Evolutionary conservation across 1,140 invertebrate species (phyloP).

Genomic region (Glossosoma conforme): DNA sequence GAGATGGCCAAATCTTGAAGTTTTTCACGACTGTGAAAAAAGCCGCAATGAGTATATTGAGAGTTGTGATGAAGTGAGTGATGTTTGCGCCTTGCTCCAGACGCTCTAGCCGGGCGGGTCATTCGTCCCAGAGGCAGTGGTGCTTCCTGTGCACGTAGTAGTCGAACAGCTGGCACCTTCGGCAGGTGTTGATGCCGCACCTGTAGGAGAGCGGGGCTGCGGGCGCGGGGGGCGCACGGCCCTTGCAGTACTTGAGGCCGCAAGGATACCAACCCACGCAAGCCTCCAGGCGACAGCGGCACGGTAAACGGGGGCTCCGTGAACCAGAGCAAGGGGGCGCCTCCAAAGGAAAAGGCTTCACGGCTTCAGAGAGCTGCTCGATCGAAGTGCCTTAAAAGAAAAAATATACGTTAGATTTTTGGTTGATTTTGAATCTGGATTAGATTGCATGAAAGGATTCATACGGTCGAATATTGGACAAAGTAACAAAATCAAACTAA

Average conservation of each 20-base stretch:
- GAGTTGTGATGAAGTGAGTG: no score
- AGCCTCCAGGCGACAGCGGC: slow-evolving; percentile 73
- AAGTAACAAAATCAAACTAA: no score
- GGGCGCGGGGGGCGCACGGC: slow-evolving; percentile 36
- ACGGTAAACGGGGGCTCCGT: slow-evolving; percentile 62
- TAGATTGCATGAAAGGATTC: no score
- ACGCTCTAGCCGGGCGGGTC: slow-evolving; percentile 40
- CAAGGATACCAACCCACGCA: slow-evolving; percentile 76
- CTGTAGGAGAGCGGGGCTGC: slow-evolving; percentile 54
- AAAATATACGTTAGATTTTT: slow-evolving; percentile 1
- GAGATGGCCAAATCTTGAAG: no score
- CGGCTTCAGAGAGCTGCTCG: slow-evolving; percentile 49
- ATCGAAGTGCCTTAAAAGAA: slow-evolving; percentile 54
- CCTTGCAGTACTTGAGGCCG: slow-evolving; percentile 85
- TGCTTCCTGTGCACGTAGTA: slow-evolving; percentile 78
- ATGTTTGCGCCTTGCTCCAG: neutral
- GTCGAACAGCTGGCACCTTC: slow-evolving; percentile 74
- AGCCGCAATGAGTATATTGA: no score
- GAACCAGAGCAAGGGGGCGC: slow-evolving; percentile 54
- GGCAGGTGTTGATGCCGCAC: slow-evolving; percentile 89
- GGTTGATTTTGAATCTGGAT: no score
- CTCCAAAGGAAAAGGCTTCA: slow-evolving; percentile 50
- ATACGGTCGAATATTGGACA: no score
- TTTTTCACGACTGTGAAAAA: no score
- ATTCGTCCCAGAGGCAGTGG: slow-evolving; percentile 85